A percentile compares a stretch with the other conserved stretches of the same genome.
Evolutionary conservation across 2,113 vertebrate species (phyloP).

Genomic region (Ptychochromis oligacanthus): DNA sequence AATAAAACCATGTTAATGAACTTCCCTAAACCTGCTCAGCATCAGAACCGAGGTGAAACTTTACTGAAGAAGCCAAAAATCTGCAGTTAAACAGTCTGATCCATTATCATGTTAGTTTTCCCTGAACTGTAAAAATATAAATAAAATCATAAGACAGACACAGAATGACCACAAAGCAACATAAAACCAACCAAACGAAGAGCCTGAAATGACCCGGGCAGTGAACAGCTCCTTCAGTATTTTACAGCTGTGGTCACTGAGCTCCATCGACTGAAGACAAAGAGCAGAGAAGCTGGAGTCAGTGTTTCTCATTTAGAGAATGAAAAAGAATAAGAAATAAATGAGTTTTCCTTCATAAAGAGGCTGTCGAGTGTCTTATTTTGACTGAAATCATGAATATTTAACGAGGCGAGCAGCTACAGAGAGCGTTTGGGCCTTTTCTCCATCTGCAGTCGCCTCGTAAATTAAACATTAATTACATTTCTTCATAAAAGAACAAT

Average conservation of each 20-base stretch:
- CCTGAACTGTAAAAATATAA: background rate
- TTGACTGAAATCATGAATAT: slow-evolving; percentile 73
- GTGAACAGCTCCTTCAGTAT: background rate
- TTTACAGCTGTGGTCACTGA: background rate
- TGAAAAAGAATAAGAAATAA: slow-evolving; percentile 60
- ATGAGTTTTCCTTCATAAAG: slow-evolving; percentile 42
- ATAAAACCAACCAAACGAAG: too few species aligned
- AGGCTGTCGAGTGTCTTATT: slow-evolving; percentile 61
- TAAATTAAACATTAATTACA: slow-evolving; percentile 77
- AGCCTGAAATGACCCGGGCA: too few species aligned
- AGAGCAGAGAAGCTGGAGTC: background rate
- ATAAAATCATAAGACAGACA: background rate
- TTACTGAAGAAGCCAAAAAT: too few species aligned
- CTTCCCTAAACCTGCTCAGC: too few species aligned
- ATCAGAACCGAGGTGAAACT: too few species aligned
- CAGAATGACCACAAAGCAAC: background rate
- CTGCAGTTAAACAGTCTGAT: too few species aligned
- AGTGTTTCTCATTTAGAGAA: slow-evolving; percentile 33
- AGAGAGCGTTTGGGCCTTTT: slow-evolving; percentile 68
- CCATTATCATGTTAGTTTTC: too few species aligned
- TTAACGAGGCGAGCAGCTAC: slow-evolving; percentile 62
- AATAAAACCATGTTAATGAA: background rate
- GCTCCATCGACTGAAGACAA: too few species aligned
- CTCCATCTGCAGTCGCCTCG: slow-evolving; percentile 61
- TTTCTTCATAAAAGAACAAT: slow-evolving; percentile 69